Evolutionary conservation across 2,888 invertebrate species (phyloP), one percentile per base, ranked within the genome.

Genomic region (Isotomurus palustris): DNA sequence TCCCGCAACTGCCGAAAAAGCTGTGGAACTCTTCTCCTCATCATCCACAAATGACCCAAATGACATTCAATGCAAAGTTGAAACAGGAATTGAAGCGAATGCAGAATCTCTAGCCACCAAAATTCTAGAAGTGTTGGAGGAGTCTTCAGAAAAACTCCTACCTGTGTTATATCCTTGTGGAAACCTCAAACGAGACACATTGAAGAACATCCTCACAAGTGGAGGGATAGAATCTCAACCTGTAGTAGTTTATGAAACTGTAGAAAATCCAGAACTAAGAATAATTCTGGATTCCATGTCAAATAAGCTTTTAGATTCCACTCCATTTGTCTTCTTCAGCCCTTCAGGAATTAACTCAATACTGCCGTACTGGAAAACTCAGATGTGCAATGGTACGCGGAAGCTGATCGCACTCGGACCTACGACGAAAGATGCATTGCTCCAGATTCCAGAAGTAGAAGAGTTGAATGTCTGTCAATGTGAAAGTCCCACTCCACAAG

Each of bases 231-330:
- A 8, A 6, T 28, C 41, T 5, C 40, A 40, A n/a, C 27, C 41
- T 2, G 32, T 55, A n/a, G 32, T 48, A n/a, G 55, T 55, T 21
- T 55, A 55, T 25, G 41, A 28, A 12, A 55, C 55, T 40, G 28
- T 55, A 19, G 27, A 40, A 17, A 48, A 55, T 28, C 55, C 55
- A 17, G 21, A 55, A 21, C 49, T 55, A 21, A 25, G 29, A 5
- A 10, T 25, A 10, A 48, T 53, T 24, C n/a, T 53, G n/a, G 6
- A 22, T 40, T 10, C 19, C 8, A 40, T n/a, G n/a, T 19, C 4
- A 24, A 24, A 14, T 14, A 43, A 19, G 28, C 17, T 35, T 27
- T 49, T 27, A 44, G 25, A 19, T 4, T 8, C 8, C 19, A 22
- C 17, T 8, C 49, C 49, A 8, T 49, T 49, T 29, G 48, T 48